Conservation (phyloP, 2,888 invertebrate genomes). For the Scelioninae gen. 1 region DNA sequence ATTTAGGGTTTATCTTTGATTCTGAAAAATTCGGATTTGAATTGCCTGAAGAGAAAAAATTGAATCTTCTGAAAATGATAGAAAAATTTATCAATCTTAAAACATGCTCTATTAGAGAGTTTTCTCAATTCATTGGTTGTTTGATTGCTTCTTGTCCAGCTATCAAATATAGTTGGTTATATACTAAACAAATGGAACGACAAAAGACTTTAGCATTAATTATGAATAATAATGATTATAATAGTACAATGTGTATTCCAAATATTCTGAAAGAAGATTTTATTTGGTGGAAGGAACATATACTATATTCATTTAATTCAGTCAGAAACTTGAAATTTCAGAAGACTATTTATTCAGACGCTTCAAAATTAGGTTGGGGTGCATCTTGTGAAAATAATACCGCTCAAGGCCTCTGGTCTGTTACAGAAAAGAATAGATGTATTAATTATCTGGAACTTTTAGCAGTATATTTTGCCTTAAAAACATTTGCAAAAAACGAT, state of each 20-base stretch:
- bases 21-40: slow-evolving; percentile 34
- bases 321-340: too few relatives aligned
- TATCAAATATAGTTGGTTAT: slow-evolving; percentile 63
- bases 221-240: slow-evolving; percentile 40
- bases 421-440: too few relatives aligned
- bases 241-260: not conserved
- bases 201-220: slow-evolving; percentile 63
- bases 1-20: slow-evolving; percentile 64
- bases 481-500: too few relatives aligned
- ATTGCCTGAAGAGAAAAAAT: slow-evolving; percentile 59
- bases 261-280: not conserved
- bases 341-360: too few relatives aligned
- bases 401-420: too few relatives aligned
- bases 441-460: too few relatives aligned
- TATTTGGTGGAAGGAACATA: not conserved
- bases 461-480: too few relatives aligned
- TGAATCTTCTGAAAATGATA: slow-evolving; percentile 15
- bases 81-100: not conserved
- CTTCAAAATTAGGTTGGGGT: too few relatives aligned
- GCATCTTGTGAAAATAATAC: too few relatives aligned
- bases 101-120: slow-evolving; percentile 58
- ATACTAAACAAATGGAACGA: slow-evolving; percentile 68
- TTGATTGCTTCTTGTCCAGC: slow-evolving; percentile 87
- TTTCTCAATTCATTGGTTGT: slow-evolving; percentile 57
- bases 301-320: too few relatives aligned